Evolutionary conservation across 1,140 invertebrate species (phyloP).

Genomic region (Pogonomyrmex californicus): DNA sequence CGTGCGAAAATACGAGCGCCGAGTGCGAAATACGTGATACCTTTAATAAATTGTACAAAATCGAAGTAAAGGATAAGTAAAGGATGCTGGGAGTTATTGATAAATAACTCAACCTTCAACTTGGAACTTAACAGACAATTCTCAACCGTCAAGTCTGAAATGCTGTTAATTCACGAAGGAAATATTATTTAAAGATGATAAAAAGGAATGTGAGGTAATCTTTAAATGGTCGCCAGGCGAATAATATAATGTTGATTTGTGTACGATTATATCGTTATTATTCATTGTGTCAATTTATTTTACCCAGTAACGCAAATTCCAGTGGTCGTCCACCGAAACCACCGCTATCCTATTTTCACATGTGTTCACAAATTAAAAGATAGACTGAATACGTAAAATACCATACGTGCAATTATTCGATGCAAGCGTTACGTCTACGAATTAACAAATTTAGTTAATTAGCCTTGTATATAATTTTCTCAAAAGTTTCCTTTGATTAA

Average conservation of each 20-base stretch:
- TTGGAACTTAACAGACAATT: background rate
- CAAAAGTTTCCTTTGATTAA: background rate
- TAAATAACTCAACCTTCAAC: background rate
- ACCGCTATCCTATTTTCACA: background rate
- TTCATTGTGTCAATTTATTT: slow-evolving; percentile 13
- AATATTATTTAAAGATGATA: background rate
- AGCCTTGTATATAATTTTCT: background rate
- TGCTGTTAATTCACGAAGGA: background rate
- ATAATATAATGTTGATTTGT: background rate
- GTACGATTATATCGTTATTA: background rate
- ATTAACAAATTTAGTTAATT: background rate
- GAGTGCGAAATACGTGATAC: background rate
- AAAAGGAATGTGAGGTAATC: background rate
- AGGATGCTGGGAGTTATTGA: background rate
- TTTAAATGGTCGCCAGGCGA: background rate
- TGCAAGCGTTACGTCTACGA: background rate
- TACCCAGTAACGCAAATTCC: background rate
- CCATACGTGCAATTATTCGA: background rate
- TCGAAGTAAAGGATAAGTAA: background rate
- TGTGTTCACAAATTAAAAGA: background rate
- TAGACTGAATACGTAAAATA: background rate
- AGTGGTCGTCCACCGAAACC: background rate
- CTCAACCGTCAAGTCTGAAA: background rate
- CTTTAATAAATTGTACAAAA: slow-evolving; percentile 33
- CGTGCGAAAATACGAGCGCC: slow-evolving; percentile 13